A percentile compares a stretch with the other conserved stretches of the same genome.
These are phyloP conservation scores for Triplophysa rosa DNA, from an alignment of 2,113 vertebrate species.

Conservation along the genomic window DNA sequence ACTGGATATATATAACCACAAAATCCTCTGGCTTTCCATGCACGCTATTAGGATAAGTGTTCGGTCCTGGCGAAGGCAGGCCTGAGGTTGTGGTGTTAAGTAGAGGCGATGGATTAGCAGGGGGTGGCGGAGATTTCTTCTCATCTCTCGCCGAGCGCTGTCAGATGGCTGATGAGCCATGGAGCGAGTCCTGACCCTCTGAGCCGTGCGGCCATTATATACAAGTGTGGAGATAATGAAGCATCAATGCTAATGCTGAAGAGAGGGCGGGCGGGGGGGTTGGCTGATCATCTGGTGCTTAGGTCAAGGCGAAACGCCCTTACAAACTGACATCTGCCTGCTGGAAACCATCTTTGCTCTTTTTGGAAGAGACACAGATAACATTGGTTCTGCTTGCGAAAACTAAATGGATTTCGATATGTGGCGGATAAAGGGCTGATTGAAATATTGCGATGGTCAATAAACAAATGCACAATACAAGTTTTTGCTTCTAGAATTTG, in stretches of 20 bases:
- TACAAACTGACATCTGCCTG: conserved; percentile 25
- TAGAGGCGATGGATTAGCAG: conserved; percentile 78
- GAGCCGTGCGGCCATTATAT: conserved; percentile 80
- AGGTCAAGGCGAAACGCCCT: conserved; percentile 36
- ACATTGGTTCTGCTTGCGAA: neutral
- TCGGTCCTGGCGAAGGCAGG: conserved; percentile 1
- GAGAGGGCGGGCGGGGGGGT: conserved; percentile 44
- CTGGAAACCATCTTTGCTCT: neutral
- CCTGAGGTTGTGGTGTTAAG: conserved; percentile 62
- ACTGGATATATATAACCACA: neutral
- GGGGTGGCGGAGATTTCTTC: conserved; percentile 62
- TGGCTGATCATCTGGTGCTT: conserved; percentile 66
- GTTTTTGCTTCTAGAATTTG: neutral
- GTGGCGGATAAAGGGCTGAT: neutral
- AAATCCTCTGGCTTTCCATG: neutral
- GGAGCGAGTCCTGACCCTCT: conserved; percentile 74
- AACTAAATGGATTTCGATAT: neutral
- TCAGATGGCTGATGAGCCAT: conserved; percentile 80
- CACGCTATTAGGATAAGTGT: neutral
- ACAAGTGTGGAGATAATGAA: conserved; percentile 82
- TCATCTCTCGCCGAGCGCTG: conserved; percentile 67
- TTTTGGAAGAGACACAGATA: neutral
- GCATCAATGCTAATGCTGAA: conserved; percentile 78
- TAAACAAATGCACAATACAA: neutral
- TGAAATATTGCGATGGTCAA: neutral